phyloP scores from a whole-genome alignment of 2,113 vertebrate species.

The Stercorarius parasiticus region DNA sequence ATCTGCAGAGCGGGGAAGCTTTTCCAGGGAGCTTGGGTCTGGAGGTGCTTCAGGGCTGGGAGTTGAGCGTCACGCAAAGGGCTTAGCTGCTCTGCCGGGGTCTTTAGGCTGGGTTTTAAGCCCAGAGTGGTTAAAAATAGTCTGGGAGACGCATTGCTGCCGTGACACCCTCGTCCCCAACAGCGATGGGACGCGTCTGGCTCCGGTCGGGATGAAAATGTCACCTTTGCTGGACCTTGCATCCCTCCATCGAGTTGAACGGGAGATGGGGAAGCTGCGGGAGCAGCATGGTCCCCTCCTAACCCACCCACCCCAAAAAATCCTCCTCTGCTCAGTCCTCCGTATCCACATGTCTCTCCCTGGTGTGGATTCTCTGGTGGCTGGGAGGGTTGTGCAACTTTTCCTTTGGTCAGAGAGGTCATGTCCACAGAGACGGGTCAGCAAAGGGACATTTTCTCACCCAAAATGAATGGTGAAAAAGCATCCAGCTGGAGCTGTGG shows the following conservation, averaged over 20 bases:
- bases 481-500: background rate
- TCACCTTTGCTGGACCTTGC: fast-evolving
- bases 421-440: fast-evolving
- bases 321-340: background rate
- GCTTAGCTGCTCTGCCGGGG: background rate
- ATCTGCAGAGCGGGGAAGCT: background rate
- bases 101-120: background rate
- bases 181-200: fast-evolving
- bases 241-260: background rate
- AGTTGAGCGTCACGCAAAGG: background rate
- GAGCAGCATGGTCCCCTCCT: background rate
- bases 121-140: background rate
- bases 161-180: fast-evolving
- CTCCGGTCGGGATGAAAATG: fast-evolving
- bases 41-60: background rate
- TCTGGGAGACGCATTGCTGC: fast-evolving
- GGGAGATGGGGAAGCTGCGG: background rate
- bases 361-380: background rate
- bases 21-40: background rate
- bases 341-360: fast-evolving
- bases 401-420: background rate
- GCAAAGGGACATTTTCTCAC: background rate
- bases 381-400: background rate
- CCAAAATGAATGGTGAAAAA: background rate
- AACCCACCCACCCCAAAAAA: background rate